Evolutionary conservation across 1,140 invertebrate genomes (phyloP), one percentile per base, ranked within the genome.

Genomic region (Heliothis subflexa): DNA sequence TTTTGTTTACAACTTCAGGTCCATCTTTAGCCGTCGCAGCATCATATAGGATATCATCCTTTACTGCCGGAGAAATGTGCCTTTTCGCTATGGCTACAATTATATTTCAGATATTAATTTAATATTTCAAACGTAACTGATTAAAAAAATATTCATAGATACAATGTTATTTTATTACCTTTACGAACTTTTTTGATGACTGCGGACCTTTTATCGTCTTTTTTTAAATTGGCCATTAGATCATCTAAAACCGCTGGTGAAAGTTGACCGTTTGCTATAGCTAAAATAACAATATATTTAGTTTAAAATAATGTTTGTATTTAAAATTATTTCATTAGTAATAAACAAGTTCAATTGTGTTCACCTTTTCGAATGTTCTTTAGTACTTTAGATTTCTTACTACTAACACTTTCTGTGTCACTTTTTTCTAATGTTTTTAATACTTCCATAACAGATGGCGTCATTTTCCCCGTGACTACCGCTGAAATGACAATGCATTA

Each of bases 301-400:
- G 3, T 45, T 62, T 13, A n/a, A n/a, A 16, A 62, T 61, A 1
- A 61, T 45, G 14, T 40, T 0, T 3, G 5, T 7, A 3, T 33
- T 33, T 33, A 33, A 33, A 33, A 33, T 9, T 40, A 40, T 40
- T 33, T 4, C 1, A 9, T 40, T 9, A 40, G 3, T 33, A 40
- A 40, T 40, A 40, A 40, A 40, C 3, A 40, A 40, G 1, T 40
- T 0, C 0, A 40, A 40, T 40, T 5, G 9, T 9, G 33, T 40
- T 40, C 40, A 62, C 61, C 61, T 62, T 40, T 33, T 40, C 61
- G 61, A 45, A 62, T 45, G 11, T 62, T 62, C 40, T 62, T 62
- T 3, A 62, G 40, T 45, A 62, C 61, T 62, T 10, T 13, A 33
- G 61, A 62, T 45, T 62, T 62, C 14, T 28, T 25, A 13, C 13